A percentile compares a stretch with the other conserved stretches of the same genome.
These are phyloP conservation scores for Rotaria socialis DNA, from an alignment of 2,888 invertebrate genomes.

Conservation along the genomic window DNA sequence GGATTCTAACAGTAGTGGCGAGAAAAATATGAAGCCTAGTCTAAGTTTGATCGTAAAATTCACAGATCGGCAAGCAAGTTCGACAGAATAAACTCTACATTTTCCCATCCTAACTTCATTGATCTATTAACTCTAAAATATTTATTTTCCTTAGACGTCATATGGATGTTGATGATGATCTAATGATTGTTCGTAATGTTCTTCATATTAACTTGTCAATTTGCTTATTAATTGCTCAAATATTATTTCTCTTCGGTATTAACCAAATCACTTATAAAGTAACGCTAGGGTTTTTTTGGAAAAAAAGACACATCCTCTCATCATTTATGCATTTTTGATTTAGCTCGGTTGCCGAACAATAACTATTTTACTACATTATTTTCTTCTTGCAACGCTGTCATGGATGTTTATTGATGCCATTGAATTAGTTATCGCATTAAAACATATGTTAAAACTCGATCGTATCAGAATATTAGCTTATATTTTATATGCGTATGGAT, in stretches of 20 bases:
- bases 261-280: not conserved
- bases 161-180: not conserved
- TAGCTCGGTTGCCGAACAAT: not conserved
- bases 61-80: too few relatives aligned
- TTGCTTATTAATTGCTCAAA: slow-evolving; percentile 15
- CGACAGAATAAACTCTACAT: too few relatives aligned
- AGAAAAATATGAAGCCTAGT: too few relatives aligned
- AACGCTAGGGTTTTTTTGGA: too few relatives aligned
- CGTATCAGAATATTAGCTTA: not conserved
- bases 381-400: not conserved
- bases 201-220: not conserved
- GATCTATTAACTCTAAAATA: too few relatives aligned
- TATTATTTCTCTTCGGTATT: not conserved
- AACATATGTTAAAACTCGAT: not conserved
- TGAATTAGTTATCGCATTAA: not conserved
- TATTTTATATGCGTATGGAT: not conserved
- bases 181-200: not conserved
- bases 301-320: too few relatives aligned
- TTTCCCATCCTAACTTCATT: too few relatives aligned
- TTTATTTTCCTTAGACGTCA: not conserved
- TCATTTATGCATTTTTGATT: too few relatives aligned
- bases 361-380: not conserved
- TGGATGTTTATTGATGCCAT: slow-evolving; percentile 18
- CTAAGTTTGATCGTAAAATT: too few relatives aligned
- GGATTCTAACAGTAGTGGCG: too few relatives aligned